Conservation (phyloP, 2,113 vertebrate species). For the Etheostoma spectabile region DNA sequence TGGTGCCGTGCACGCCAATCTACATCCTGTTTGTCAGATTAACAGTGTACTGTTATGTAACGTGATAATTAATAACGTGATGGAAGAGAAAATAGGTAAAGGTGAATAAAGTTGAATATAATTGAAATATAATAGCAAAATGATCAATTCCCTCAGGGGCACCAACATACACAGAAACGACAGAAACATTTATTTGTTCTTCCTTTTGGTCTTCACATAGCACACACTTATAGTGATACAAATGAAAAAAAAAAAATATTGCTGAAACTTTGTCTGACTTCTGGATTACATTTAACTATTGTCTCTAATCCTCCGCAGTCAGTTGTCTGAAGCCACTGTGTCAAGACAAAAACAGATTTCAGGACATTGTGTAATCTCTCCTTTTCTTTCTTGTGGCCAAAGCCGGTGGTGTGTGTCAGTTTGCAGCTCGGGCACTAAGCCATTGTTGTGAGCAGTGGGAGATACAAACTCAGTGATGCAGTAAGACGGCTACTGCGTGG, state of each 20-base stretch:
- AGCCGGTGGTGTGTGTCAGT: constrained; percentile 24
- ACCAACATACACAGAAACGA: neutral
- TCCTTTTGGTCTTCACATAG: neutral
- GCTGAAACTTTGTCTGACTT: neutral
- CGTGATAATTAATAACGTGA: too few species aligned
- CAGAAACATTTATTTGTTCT: neutral
- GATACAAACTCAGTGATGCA: constrained; percentile 66
- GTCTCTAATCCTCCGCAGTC: constrained; percentile 44
- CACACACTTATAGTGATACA: neutral
- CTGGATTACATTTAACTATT: constrained; percentile 17
- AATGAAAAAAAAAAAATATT: too few species aligned
- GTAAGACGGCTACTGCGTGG: constrained; percentile 49
- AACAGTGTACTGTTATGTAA: too few species aligned
- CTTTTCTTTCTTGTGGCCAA: constrained; percentile 12
- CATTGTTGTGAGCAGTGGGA: constrained; percentile 67
- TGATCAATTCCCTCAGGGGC: neutral
- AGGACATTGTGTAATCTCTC: constrained; percentile 49
- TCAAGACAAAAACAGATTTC: constrained; percentile 47
- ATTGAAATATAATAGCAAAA: neutral
- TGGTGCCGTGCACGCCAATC: too few species aligned
- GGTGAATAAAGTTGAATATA: too few species aligned
- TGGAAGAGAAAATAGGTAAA: too few species aligned
- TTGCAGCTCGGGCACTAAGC: constrained; percentile 46
- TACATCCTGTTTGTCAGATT: too few species aligned
- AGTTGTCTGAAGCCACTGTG: constrained; percentile 17